Evolutionary conservation across 1,140 invertebrate species (phyloP).

Genomic region (Zaprionus gabonicus): DNA sequence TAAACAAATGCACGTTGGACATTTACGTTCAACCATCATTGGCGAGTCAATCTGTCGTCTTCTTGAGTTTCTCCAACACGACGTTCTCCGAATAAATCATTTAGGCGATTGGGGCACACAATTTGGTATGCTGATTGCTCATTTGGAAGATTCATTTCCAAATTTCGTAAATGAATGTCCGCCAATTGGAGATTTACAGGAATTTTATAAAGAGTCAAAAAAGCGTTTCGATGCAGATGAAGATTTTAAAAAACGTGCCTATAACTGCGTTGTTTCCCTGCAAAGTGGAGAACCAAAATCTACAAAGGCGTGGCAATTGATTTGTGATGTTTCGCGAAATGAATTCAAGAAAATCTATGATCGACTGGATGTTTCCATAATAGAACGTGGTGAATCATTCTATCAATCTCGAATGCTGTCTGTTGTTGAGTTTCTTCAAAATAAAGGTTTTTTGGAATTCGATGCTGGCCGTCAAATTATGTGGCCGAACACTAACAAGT

Average conservation of each 20-base stretch:
- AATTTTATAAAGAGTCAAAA: slow-evolving; percentile 96
- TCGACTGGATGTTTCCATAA: slow-evolving; percentile 89
- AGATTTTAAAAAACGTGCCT: slow-evolving; percentile 98
- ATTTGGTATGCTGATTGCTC: slow-evolving; percentile 99
- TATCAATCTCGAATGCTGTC: slow-evolving; percentile 97
- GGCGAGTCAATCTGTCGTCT: slow-evolving; percentile 96
- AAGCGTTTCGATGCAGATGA: slow-evolving; percentile 95
- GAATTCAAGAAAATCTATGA: slow-evolving; percentile 96
- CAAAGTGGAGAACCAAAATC: slow-evolving; percentile 94
- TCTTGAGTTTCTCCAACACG: slow-evolving; percentile 97
- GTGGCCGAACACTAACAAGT: slow-evolving; percentile 89
- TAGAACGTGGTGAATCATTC: slow-evolving; percentile 98
- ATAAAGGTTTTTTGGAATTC: slow-evolving; percentile 90
- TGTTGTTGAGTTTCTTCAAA: slow-evolving; percentile 92
- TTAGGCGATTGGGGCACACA: slow-evolving; percentile 99
- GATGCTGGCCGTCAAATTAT: slow-evolving; percentile 98
- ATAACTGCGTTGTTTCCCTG: slow-evolving; percentile 96
- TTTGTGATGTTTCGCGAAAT: slow-evolving; percentile 97
- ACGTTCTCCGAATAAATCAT: slow-evolving; percentile 98
- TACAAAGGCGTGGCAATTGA: slow-evolving; percentile 96
- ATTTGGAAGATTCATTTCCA: slow-evolving; percentile 97
- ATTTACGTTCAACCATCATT: slow-evolving; percentile 98
- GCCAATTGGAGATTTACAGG: slow-evolving; percentile 96
- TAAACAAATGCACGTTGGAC: slow-evolving; percentile 99
- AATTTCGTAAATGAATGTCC: slow-evolving; percentile 94